These are phyloP conservation scores for Gambusia affinis DNA, from an alignment of 2,113 vertebrate genomes.

Conservation along the genomic window DNA sequence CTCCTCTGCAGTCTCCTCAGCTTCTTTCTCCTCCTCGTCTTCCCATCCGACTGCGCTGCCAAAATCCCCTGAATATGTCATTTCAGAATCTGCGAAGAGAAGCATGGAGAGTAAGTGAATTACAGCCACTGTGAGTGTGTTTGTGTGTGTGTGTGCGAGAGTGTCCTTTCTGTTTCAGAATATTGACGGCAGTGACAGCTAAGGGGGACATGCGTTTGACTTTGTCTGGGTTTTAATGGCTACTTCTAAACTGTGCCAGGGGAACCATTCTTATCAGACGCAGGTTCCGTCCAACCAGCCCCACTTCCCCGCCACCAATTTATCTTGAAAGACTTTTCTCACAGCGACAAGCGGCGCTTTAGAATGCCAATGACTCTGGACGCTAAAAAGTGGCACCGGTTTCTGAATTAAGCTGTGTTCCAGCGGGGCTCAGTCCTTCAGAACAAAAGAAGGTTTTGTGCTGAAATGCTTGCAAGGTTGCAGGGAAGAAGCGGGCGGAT, in stretches of 20 bases:
- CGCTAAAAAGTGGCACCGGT: conserved; percentile 76
- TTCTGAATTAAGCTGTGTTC: conserved; percentile 69
- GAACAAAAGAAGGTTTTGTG: conserved; percentile 74
- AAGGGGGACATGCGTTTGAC: conserved; percentile 63
- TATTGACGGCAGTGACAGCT: conserved; percentile 21
- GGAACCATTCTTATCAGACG: conserved; percentile 74
- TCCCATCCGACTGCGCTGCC: conserved; percentile 96
- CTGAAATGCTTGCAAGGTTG: conserved; percentile 36
- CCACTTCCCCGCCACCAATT: conserved; percentile 60
- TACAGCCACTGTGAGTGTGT: conserved; percentile 12
- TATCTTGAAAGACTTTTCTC: conserved; percentile 75
- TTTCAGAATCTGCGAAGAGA: conserved; percentile 83
- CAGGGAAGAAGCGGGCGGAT: conserved; percentile 8
- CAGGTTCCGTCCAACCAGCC: conserved; percentile 69
- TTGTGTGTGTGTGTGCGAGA: conserved; percentile 9
- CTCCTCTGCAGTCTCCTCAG: conserved; percentile 86
- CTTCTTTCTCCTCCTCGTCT: conserved; percentile 95
- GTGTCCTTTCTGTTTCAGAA: conserved; percentile 45
- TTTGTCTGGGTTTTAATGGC: conserved; percentile 73
- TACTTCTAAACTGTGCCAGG: conserved; percentile 71
- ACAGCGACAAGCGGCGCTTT: conserved; percentile 74
- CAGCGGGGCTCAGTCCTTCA: conserved; percentile 56
- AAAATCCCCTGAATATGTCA: conserved; percentile 92
- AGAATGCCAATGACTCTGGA: conserved; percentile 80
- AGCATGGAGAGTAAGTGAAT: conserved; percentile 19